Evolutionary conservation across 2,888 invertebrate species (phyloP).

Genomic region (Tetrapedia diversipes): DNA sequence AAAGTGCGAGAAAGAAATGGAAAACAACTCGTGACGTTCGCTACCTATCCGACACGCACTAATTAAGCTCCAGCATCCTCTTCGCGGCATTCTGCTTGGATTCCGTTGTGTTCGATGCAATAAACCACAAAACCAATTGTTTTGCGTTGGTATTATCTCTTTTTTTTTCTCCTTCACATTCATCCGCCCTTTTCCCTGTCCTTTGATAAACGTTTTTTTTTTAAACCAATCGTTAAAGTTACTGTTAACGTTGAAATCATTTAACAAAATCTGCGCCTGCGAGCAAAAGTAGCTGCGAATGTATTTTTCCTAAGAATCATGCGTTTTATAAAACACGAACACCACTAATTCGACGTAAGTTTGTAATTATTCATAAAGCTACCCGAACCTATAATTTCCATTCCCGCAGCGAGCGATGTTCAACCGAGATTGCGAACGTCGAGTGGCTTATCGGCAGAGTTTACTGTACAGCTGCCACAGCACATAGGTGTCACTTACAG

Average conservation of each 20-base stretch:
- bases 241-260: neutral
- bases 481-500: constrained; percentile 56
- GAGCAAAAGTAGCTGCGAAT: neutral
- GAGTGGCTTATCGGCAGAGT: constrained; percentile 57
- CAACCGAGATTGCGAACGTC: constrained; percentile 3
- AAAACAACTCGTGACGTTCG: constrained; percentile 48
- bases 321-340: neutral
- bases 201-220: neutral
- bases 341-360: neutral
- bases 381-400: neutral
- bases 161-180: constrained; percentile 29
- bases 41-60: constrained; percentile 47
- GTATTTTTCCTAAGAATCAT: neutral
- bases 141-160: constrained; percentile 39
- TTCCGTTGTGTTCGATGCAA: constrained; percentile 46
- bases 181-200: neutral
- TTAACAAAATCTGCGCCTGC: neutral
- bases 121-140: constrained; percentile 50
- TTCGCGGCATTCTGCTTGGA: constrained; percentile 23
- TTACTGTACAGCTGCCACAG: neutral
- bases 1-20: constrained; percentile 50
- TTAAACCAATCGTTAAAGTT: neutral
- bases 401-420: neutral
- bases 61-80: constrained; percentile 57
- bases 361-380: neutral